A percentile compares a stretch with the other conserved stretches of the same genome.
Evolutionary conservation across 2,113 vertebrate species (phyloP).

Genomic region (Fregata magnificens): DNA sequence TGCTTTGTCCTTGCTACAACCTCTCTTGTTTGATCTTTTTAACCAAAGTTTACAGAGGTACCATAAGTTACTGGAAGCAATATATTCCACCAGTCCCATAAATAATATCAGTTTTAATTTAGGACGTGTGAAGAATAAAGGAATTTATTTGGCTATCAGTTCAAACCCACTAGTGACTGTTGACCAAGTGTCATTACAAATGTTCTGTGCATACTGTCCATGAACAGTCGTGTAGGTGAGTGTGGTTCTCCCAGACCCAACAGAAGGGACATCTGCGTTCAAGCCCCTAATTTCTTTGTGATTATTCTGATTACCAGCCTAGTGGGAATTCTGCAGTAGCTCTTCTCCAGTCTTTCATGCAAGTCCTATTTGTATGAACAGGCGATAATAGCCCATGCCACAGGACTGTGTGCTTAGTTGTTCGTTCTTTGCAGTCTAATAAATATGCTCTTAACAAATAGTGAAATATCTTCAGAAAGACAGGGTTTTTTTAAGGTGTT

Average conservation of each 20-base stretch:
- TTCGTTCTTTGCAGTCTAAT: neutral
- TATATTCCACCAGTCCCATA: neutral
- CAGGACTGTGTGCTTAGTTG: neutral
- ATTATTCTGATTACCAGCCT: neutral
- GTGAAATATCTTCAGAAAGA: neutral
- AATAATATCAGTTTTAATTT: neutral
- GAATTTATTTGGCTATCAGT: neutral
- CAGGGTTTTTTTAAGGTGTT: neutral
- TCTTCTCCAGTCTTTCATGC: neutral
- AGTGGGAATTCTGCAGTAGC: neutral
- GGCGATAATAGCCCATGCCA: neutral
- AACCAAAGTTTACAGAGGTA: neutral
- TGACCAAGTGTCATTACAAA: neutral
- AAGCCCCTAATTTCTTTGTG: neutral
- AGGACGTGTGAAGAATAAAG: neutral
- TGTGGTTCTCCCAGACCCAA: neutral
- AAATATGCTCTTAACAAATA: neutral
- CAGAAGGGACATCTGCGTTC: neutral
- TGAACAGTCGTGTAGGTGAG: neutral
- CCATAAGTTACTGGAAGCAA: neutral
- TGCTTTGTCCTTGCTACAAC: neutral
- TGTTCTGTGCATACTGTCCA: neutral
- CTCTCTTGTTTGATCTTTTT: neutral
- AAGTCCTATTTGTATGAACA: neutral
- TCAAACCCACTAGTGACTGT: neutral